Evolutionary conservation across 1,140 invertebrate genomes (phyloP).

Genomic region (Drosophila truncata): DNA sequence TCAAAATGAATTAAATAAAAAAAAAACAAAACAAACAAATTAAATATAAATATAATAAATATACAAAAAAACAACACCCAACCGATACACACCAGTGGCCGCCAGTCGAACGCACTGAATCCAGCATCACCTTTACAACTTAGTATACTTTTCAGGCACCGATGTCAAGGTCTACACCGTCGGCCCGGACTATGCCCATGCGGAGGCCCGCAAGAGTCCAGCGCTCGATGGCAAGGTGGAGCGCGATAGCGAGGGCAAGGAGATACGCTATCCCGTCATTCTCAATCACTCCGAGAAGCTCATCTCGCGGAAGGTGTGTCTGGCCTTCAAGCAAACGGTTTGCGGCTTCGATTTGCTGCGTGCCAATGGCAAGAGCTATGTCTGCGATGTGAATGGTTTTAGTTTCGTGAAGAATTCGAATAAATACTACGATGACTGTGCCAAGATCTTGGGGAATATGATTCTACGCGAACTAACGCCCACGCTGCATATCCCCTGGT

Average conservation of each 20-base stretch:
- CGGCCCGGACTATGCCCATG: slow-evolving; percentile 99
- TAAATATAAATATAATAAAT: slow-evolving; percentile 6
- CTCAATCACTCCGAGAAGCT: slow-evolving; percentile 98
- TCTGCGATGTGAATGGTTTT: slow-evolving; percentile 99
- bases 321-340: slow-evolving; percentile 99
- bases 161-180: slow-evolving; percentile 89
- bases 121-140: slow-evolving; percentile 85
- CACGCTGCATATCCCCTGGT: slow-evolving; percentile 98
- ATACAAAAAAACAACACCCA: not conserved
- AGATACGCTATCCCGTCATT: slow-evolving; percentile 99
- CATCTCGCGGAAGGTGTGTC: slow-evolving; percentile 99
- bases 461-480: slow-evolving; percentile 97
- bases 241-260: slow-evolving; percentile 98
- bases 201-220: slow-evolving; percentile 99
- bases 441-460: slow-evolving; percentile 97
- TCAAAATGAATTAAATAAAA: not conserved
- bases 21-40: not conserved
- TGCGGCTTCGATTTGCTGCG: slow-evolving; percentile 99
- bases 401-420: slow-evolving; percentile 99
- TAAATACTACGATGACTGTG: slow-evolving; percentile 99
- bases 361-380: slow-evolving; percentile 99
- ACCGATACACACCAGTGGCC: slow-evolving; percentile 55
- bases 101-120: slow-evolving; percentile 83
- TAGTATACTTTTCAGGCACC: slow-evolving; percentile 86
- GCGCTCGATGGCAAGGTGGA: slow-evolving; percentile 99